Evolutionary conservation across 2,113 vertebrate species (phyloP).

Genomic region (Oryzias javanicus): DNA sequence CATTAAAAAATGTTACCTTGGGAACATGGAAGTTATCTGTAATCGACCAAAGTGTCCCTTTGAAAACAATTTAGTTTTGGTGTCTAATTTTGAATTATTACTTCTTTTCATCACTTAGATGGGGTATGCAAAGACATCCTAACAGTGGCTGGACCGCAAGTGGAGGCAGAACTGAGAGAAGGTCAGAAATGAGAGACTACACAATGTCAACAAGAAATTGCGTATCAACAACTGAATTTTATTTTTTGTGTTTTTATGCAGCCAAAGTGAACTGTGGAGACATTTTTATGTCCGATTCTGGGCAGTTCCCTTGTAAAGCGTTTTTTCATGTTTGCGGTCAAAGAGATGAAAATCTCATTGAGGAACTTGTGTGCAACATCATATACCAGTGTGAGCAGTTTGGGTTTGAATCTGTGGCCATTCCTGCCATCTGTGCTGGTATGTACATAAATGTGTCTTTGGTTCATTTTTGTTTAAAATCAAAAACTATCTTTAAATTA

Average conservation of each 20-base stretch:
- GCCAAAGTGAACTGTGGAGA: slow-evolving; percentile 20
- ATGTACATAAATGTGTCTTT: neutral
- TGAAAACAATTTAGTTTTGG: too few relatives aligned
- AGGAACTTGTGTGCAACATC: slow-evolving; percentile 42
- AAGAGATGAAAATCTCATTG: slow-evolving; percentile 13
- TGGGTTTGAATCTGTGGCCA: slow-evolving; percentile 53
- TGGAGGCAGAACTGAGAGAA: slow-evolving; percentile 39
- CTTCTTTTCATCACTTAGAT: slow-evolving; percentile 11
- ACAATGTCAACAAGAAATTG: neutral
- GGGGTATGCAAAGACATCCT: slow-evolving; percentile 66
- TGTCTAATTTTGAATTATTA: too few relatives aligned
- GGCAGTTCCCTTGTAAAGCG: slow-evolving; percentile 51
- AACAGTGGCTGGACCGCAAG: slow-evolving; percentile 52
- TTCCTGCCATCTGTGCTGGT: slow-evolving; percentile 70
- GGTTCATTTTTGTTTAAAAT: neutral
- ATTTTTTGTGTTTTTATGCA: neutral
- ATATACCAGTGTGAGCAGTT: slow-evolving; percentile 40
- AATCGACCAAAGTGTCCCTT: too few relatives aligned
- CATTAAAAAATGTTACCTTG: too few relatives aligned
- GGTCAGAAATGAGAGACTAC: slow-evolving; percentile 15
- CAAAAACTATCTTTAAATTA: neutral
- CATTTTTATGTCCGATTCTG: slow-evolving; percentile 41
- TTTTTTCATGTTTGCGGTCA: slow-evolving; percentile 63
- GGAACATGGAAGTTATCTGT: too few relatives aligned
- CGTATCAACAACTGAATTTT: neutral